Evolutionary conservation across 2,797 vertebrate species (phyloP).

Genomic region (Centroberyx gerrardi): DNA sequence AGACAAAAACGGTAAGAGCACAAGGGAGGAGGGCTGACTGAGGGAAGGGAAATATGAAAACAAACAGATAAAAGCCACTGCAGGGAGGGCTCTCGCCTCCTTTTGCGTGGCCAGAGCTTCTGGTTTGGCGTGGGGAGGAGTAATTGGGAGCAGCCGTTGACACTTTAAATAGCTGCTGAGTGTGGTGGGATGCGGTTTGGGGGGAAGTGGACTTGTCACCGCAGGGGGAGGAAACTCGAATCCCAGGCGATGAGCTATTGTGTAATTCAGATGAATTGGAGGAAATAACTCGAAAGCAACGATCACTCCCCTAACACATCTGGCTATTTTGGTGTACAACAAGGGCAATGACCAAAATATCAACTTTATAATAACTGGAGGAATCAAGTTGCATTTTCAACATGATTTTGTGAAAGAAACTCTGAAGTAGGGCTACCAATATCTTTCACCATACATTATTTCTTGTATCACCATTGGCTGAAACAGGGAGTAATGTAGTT

Average conservation of each 20-base stretch:
- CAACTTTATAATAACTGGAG: not conserved
- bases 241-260: constrained; percentile 39
- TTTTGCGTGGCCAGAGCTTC: constrained; percentile 51
- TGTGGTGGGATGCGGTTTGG: constrained; percentile 65
- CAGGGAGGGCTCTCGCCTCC: constrained; percentile 39
- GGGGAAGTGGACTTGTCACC: constrained; percentile 56
- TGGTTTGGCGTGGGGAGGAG: constrained; percentile 60
- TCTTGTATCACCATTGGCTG: not conserved
- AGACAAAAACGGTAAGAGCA: constrained; percentile 46
- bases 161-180: constrained; percentile 76
- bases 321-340: constrained; percentile 15
- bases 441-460: not conserved
- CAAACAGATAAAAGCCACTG: constrained; percentile 67
- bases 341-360: constrained; percentile 3
- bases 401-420: not conserved
- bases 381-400: not conserved
- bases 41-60: constrained; percentile 67
- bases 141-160: constrained; percentile 67
- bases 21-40: constrained; percentile 39
- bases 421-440: no score
- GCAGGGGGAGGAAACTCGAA: constrained; percentile 54
- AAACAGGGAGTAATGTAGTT: not conserved
- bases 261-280: constrained; percentile 52
- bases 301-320: not conserved
- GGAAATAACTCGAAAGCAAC: constrained; percentile 34